phyloP scores from a whole-genome alignment of 92 coral and sea anemone species.

The Metridium senile region DNA sequence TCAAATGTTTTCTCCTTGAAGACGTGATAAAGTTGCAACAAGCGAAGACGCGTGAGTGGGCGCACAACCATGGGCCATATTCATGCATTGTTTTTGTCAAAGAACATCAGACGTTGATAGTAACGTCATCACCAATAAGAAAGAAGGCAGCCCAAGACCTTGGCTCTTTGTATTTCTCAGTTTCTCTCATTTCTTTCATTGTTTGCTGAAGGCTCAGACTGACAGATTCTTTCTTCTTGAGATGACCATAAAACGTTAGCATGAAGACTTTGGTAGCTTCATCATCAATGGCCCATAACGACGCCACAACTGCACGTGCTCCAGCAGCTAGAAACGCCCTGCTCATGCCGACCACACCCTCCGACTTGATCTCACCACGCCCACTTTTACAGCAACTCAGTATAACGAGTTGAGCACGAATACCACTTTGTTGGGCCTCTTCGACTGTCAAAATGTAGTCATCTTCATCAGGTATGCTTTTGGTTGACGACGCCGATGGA shows the following conservation, averaged over 20 bases:
- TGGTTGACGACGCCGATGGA: slow-evolving; percentile 4
- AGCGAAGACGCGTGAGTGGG: too few relatives aligned
- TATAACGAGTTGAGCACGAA: slow-evolving; percentile 25
- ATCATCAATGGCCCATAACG: slow-evolving; percentile 31
- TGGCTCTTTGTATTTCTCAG: slow-evolving; percentile 2
- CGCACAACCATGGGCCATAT: too few relatives aligned
- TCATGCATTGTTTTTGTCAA: too few relatives aligned
- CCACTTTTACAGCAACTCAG: slow-evolving; percentile 36
- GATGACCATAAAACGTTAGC: slow-evolving; percentile 12
- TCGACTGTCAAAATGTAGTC: slow-evolving; percentile 23
- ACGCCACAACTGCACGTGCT: slow-evolving; percentile 30
- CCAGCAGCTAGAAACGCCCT: slow-evolving; percentile 40
- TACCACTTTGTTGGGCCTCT: slow-evolving; percentile 18
- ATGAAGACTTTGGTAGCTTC: slow-evolving; percentile 11
- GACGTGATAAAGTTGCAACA: too few relatives aligned
- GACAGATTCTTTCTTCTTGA: slow-evolving; percentile 9
- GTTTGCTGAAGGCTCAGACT: slow-evolving; percentile 21
- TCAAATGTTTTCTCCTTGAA: too few relatives aligned
- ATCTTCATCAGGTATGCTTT: slow-evolving; percentile 12
- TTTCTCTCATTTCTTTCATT: slow-evolving; percentile 20
- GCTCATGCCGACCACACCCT: slow-evolving; percentile 31
- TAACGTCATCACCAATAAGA: slow-evolving; percentile 27
- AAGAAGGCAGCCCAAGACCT: slow-evolving; percentile 29
- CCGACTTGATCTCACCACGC: slow-evolving; percentile 20
- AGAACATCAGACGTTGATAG: background rate